phyloP scores from a whole-genome alignment of 2,888 invertebrate species.

The Plagodis pulveraria region DNA sequence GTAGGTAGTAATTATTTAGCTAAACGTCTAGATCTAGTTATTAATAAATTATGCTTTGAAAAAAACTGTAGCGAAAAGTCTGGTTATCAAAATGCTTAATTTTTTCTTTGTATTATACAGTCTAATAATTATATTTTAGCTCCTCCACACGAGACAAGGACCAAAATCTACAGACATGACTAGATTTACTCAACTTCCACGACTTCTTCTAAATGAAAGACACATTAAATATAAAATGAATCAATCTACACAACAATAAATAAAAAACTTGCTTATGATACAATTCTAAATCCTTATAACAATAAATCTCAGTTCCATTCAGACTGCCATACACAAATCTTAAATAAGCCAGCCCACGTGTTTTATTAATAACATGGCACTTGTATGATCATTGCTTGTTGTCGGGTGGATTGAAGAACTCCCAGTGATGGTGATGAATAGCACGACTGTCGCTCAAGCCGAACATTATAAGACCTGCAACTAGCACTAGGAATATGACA shows the following conservation, averaged over 20 bases:
- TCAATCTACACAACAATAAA: no score
- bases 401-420: constrained; percentile 93
- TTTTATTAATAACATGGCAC: constrained; percentile 6
- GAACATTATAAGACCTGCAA: constrained; percentile 91
- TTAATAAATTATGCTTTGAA: not conserved
- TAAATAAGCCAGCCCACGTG: not conserved
- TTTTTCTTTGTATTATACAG: constrained; percentile 19
- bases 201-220: not conserved
- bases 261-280: not conserved
- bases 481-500: constrained; percentile 91
- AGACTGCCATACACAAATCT: not conserved
- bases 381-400: constrained; percentile 66
- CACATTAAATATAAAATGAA: no score
- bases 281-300: not conserved
- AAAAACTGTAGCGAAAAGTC: constrained; percentile 56
- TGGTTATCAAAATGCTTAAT: constrained; percentile 56
- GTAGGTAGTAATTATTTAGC: no score
- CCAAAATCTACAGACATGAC: constrained; percentile 14
- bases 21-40: not conserved
- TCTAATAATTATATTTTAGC: not conserved
- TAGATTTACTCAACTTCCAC: constrained; percentile 11
- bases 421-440: constrained; percentile 94
- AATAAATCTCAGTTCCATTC: constrained; percentile 5
- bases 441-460: constrained; percentile 89
- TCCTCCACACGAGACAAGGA: not conserved